Percentiles rank a stretch among this genome's conserved stretches.
Conservation (phyloP, 1,140 invertebrate species). For the Zaprionus camerounensis region DNA sequence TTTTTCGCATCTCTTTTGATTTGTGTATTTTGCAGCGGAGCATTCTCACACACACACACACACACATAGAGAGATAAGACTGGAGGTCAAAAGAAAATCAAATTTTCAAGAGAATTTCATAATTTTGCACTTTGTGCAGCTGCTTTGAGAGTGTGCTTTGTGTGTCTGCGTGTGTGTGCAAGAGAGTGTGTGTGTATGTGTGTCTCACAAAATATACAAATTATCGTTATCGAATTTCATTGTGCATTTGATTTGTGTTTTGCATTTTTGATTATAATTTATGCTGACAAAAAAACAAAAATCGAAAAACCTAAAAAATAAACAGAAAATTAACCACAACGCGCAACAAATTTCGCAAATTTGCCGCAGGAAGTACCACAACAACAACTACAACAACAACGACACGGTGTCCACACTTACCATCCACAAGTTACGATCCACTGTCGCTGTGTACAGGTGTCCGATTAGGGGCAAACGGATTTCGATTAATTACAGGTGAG, state of each 20-base stretch:
- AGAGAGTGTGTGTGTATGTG: conserved; percentile 16
- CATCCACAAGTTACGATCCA: neutral
- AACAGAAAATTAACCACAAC: conserved; percentile 1
- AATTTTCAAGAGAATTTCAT: conserved; percentile 47
- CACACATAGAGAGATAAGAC: neutral
- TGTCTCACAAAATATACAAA: conserved; percentile 2
- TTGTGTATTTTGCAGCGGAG: conserved; percentile 37
- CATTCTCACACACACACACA: conserved; percentile 19
- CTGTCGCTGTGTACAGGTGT: conserved; percentile 21
- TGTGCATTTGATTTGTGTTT: conserved; percentile 48
- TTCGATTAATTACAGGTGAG: conserved; percentile 55
- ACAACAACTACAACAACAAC: neutral
- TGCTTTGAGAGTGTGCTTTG: conserved; percentile 11
- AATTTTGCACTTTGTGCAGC: conserved; percentile 36
- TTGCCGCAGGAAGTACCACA: neutral
- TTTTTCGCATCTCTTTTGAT: conserved; percentile 15
- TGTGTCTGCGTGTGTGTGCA: conserved; percentile 41
- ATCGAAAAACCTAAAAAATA: conserved; percentile 2
- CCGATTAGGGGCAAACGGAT: conserved; percentile 26
- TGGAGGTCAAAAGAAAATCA: conserved; percentile 38
- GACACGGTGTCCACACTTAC: neutral
- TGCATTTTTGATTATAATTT: conserved; percentile 47
- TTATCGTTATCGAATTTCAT: conserved; percentile 36
- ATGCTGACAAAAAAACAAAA: conserved; percentile 9
- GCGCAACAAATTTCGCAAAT: conserved; percentile 14